Conservation (phyloP, 2,113 vertebrate species). For the Poeciliopsis prolifica region DNA sequence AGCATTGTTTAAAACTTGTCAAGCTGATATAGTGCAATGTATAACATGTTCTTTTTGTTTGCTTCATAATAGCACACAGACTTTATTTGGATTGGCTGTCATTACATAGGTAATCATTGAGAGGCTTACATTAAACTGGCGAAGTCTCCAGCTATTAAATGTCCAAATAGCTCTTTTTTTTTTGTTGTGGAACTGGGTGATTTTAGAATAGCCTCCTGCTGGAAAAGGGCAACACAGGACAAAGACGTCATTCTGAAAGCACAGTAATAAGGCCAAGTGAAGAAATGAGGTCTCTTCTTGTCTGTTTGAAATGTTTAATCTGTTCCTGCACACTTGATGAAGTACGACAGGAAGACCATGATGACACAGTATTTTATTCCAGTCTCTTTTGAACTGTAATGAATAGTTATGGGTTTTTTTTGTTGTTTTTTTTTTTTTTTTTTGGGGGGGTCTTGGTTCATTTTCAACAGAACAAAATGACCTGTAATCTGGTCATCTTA, state of each 20-base stretch:
- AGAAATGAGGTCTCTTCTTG: slow-evolving; percentile 10
- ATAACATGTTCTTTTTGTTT: slow-evolving; percentile 66
- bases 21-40: slow-evolving; percentile 43
- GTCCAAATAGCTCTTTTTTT: slow-evolving; percentile 60
- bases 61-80: slow-evolving; percentile 73
- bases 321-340: background rate
- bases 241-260: slow-evolving; percentile 60
- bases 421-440: too few relatives aligned
- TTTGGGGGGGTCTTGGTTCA: background rate
- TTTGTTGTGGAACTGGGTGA: slow-evolving; percentile 49
- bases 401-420: background rate
- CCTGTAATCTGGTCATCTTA: background rate
- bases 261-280: slow-evolving; percentile 6
- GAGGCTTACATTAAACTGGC: slow-evolving; percentile 69
- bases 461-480: background rate
- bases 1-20: slow-evolving; percentile 52
- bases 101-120: slow-evolving; percentile 77
- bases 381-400: background rate
- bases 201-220: slow-evolving; percentile 44
- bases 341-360: background rate
- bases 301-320: background rate
- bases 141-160: slow-evolving; percentile 65
- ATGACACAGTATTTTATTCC: background rate
- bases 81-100: slow-evolving; percentile 77
- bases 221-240: slow-evolving; percentile 44